phyloP scores from a whole-genome alignment of 37 sponge, comb jelly and placozoan genomes.

The Ephydatia muelleri region DNA sequence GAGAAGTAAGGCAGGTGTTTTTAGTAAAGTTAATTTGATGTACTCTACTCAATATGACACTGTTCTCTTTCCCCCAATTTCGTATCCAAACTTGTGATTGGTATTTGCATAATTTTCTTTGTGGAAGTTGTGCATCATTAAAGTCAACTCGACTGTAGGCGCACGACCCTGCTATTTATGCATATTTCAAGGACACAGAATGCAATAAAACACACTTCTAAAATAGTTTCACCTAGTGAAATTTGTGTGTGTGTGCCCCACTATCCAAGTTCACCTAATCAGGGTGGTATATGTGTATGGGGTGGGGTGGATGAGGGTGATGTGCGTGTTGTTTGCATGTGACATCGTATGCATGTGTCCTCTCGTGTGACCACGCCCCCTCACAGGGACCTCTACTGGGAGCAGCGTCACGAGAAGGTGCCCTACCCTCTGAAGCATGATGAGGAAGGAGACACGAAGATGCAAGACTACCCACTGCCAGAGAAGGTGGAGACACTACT shows the following conservation, averaged over 20 bases:
- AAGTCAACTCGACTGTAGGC: no score
- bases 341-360: background rate
- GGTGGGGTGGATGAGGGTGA: no score
- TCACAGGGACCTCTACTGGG: slow-evolving; percentile 78
- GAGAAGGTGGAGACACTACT: slow-evolving; percentile 63
- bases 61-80: no score
- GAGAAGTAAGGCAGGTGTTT: no score
- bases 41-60: no score
- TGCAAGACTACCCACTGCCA: slow-evolving; percentile 58
- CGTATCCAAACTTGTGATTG: no score
- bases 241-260: slow-evolving; percentile 2
- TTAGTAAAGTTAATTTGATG: no score
- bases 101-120: no score
- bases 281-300: background rate
- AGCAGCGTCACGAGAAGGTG: slow-evolving; percentile 32
- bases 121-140: no score
- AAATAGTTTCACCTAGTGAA: background rate
- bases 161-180: no score
- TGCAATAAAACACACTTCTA: background rate
- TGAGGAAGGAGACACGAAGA: slow-evolving; percentile 27
- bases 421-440: background rate
- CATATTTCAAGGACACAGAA: no score
- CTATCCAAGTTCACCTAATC: background rate
- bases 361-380: no score
- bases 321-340: background rate